Evolutionary conservation across 2,888 invertebrate genomes (phyloP).

Genomic region (Agelastica alni): DNA sequence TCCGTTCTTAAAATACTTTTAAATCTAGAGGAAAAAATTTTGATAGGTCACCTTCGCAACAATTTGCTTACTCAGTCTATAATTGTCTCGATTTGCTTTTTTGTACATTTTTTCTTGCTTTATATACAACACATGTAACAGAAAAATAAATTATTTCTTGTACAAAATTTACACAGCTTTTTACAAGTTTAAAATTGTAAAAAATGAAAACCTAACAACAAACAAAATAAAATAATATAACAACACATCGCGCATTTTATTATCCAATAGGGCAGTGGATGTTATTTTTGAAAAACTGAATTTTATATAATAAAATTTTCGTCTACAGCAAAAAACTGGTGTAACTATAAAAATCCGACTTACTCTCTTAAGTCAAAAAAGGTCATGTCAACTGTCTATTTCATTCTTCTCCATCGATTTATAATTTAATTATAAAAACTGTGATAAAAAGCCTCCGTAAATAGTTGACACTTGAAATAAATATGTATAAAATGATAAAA

Average conservation of each 20-base stretch:
- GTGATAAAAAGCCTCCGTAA: too few species aligned
- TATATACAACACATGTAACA: slow-evolving; percentile 34
- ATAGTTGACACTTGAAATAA: too few species aligned
- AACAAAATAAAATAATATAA: slow-evolving; percentile 36
- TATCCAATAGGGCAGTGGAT: neutral
- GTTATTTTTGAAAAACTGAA: neutral
- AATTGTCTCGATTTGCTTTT: slow-evolving; percentile 40
- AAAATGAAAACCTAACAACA: slow-evolving; percentile 39
- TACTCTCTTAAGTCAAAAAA: too few species aligned
- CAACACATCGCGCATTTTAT: slow-evolving; percentile 25
- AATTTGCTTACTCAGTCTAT: slow-evolving; percentile 47
- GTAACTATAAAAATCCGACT: too few species aligned
- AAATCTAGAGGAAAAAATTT: slow-evolving; percentile 22
- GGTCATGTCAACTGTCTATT: too few species aligned
- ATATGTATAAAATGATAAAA: too few species aligned
- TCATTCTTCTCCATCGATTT: too few species aligned
- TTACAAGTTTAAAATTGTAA: slow-evolving; percentile 40
- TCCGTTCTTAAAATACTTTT: slow-evolving; percentile 11
- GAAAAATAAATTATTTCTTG: slow-evolving; percentile 43
- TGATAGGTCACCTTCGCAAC: slow-evolving; percentile 36
- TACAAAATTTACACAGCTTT: slow-evolving; percentile 43
- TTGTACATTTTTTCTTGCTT: slow-evolving; percentile 39
- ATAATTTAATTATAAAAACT: too few species aligned
- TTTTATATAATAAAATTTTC: too few species aligned
- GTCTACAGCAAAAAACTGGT: too few species aligned